phyloP scores from a whole-genome alignment of 2,113 vertebrate genomes.

The Vulpes lagopus region DNA sequence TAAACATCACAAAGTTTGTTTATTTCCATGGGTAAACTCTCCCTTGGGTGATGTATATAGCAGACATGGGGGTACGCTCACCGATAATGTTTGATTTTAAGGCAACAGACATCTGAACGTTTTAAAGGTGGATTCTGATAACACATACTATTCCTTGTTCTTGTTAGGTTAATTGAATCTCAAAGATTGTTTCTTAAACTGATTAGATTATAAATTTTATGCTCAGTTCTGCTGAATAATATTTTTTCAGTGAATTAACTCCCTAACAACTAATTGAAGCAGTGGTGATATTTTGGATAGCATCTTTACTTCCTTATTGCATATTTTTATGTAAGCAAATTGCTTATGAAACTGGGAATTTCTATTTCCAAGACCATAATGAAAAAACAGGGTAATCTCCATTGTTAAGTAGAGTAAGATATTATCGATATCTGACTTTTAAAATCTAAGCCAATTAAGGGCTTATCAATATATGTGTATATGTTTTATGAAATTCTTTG shows the following conservation, averaged over 20 bases:
- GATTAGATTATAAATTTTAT: slow-evolving; percentile 68
- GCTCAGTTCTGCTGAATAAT: slow-evolving; percentile 71
- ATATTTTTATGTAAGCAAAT: slow-evolving; percentile 69
- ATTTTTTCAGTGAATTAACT: slow-evolving; percentile 67
- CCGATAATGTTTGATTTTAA: slow-evolving; percentile 41
- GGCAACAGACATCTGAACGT: not conserved
- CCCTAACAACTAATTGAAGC: slow-evolving; percentile 69
- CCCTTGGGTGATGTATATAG: not conserved
- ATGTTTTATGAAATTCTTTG: not conserved
- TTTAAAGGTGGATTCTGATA: slow-evolving; percentile 33
- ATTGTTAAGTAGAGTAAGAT: not conserved
- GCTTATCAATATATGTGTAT: not conserved
- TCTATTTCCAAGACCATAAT: slow-evolving; percentile 35
- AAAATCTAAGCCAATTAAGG: slow-evolving; percentile 8
- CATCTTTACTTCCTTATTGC: slow-evolving; percentile 67
- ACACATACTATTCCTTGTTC: slow-evolving; percentile 12
- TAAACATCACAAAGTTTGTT: not conserved
- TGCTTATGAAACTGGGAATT: slow-evolving; percentile 8
- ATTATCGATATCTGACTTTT: slow-evolving; percentile 4
- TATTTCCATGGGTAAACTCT: not conserved
- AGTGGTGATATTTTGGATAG: slow-evolving; percentile 69
- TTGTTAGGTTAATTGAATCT: slow-evolving; percentile 52
- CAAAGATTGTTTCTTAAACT: slow-evolving; percentile 57
- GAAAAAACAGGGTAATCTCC: not conserved
- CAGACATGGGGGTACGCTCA: not conserved